phyloP scores from a whole-genome alignment of 2,888 invertebrate species.

The Stenurella melanura region DNA sequence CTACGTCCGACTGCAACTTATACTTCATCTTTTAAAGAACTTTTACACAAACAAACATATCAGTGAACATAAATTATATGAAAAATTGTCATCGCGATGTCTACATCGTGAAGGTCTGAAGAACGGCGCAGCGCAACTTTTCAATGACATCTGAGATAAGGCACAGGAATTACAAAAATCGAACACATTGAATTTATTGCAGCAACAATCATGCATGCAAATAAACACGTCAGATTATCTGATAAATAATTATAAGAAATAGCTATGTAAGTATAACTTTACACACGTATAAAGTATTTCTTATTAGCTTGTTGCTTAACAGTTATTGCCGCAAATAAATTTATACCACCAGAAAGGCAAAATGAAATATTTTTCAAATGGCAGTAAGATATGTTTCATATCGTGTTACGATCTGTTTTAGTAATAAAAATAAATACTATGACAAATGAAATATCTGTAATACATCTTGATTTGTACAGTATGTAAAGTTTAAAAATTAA shows the following conservation, averaged over 20 bases:
- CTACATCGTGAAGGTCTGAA: slow-evolving; percentile 13
- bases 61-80: not conserved
- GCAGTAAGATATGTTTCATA: slow-evolving; percentile 1
- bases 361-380: slow-evolving; percentile 7
- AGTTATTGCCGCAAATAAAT: slow-evolving; percentile 9
- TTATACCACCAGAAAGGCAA: slow-evolving; percentile 1
- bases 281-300: slow-evolving; percentile 46
- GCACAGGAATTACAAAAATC: slow-evolving; percentile 17
- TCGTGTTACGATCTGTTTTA: not conserved
- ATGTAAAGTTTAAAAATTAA: not conserved
- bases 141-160: slow-evolving; percentile 40
- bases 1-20: no score
- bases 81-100: slow-evolving; percentile 28
- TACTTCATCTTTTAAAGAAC: not conserved
- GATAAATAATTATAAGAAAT: slow-evolving; percentile 57
- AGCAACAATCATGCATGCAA: slow-evolving; percentile 48
- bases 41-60: not conserved
- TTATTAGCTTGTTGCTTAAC: not conserved
- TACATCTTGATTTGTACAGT: not conserved
- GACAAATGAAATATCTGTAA: not conserved
- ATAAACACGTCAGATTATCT: slow-evolving; percentile 51
- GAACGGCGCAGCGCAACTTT: slow-evolving; percentile 17
- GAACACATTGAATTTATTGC: slow-evolving; percentile 42
- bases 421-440: not conserved
- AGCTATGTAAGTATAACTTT: slow-evolving; percentile 50